phyloP scores from a whole-genome alignment of 2,113 vertebrate species.

The Coptodon bakossiorum region DNA sequence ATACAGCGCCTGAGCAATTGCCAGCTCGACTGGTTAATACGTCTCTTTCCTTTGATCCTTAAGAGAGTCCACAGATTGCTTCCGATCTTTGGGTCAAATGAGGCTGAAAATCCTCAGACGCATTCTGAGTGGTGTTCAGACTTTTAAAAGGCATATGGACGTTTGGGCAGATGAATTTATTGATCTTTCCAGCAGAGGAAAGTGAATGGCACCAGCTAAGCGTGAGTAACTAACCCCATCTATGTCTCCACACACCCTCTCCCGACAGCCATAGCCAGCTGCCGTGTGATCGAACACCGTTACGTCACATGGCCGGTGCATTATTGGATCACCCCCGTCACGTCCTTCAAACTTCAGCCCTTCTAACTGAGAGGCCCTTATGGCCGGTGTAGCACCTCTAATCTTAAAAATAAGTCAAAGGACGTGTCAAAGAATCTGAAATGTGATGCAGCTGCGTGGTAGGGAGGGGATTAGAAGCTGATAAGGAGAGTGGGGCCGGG shows the following conservation, averaged over 20 bases:
- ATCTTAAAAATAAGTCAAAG: slow-evolving; percentile 25
- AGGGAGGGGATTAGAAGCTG: not conserved
- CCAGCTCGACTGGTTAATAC: not conserved
- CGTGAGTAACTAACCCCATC: not conserved
- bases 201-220: slow-evolving; percentile 3
- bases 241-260: not conserved
- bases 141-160: not conserved
- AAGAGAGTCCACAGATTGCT: not conserved
- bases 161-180: not conserved
- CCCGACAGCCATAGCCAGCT: not conserved
- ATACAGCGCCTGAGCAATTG: not conserved
- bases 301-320: slow-evolving; percentile 12
- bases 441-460: not conserved
- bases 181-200: not conserved
- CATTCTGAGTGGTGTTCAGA: not conserved
- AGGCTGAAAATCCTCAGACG: not conserved
- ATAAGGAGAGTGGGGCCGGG: not conserved
- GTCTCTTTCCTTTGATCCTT: not conserved
- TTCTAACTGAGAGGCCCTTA: not conserved
- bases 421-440: slow-evolving; percentile 5
- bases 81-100: not conserved
- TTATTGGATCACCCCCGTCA: not conserved
- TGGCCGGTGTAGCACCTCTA: not conserved
- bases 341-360: not conserved
- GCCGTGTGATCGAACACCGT: slow-evolving; percentile 1